Base-by-base conservation (phyloP, 2,888 invertebrate genomes). In the Ennomos quercinarius region DNA sequence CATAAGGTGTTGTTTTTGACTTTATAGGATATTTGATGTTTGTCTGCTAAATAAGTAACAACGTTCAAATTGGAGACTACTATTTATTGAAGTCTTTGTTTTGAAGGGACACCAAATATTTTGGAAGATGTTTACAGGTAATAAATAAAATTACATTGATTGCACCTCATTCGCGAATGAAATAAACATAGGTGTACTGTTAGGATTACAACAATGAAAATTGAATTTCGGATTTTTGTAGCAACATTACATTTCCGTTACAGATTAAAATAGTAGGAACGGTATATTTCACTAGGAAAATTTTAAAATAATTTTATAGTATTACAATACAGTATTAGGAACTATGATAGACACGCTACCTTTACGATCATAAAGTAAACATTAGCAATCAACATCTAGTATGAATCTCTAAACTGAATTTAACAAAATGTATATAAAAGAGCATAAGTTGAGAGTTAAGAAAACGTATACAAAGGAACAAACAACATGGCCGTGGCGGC, bases 301-400 rank as follows among this genome's bases (percentile, higher is more conserved):
- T 81, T 90, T 90, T 89, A 86, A 91, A 91, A 91, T 89, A 91
- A 89, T 83, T 89, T 80, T 67, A 67, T 89, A 86, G 86, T 86
- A 86, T 87, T 89, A 89, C 86, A 86, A 89, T 89, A 89, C 89
- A 91, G 90, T 91, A 91, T 91, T 88, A 91, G 91, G 91, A 91
- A 91, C 91, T 91, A 91, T 91, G 90, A 91, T 91, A 91, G 91
- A 89, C 89, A 86, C 81, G 84, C 91, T 91, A 91, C 85, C 88
- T 89, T 88, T 84, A 86, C 81, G 83, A 84, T 80, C 81, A 80
- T 86, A 84, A 89, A 89, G 80, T 88, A 89, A 69, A 88, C 84
- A 84, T 83, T 82, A 77, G 85, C 85, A 89, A 86, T 73, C 77
- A 87, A 88, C 84, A 83, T 85, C 77, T 78, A 76, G 80, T 85